phyloP scores from a whole-genome alignment of 2,113 vertebrate genomes.

The Hyaena hyaena region DNA sequence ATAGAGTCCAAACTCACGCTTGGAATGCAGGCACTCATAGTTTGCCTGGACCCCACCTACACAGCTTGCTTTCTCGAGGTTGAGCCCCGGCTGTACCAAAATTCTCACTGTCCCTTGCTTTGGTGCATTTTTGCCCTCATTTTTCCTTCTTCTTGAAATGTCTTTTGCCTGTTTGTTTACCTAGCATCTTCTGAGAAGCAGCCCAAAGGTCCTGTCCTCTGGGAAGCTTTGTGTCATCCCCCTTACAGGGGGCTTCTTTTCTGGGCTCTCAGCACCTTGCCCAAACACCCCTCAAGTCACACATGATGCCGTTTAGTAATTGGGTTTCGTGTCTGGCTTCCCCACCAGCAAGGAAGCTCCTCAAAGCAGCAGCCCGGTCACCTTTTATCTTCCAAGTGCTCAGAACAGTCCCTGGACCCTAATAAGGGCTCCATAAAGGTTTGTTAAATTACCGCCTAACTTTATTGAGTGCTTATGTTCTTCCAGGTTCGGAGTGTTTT shows the following conservation, averaged over 20 bases:
- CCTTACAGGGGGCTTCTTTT: background rate
- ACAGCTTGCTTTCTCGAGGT: background rate
- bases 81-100: background rate
- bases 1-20: background rate
- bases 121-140: background rate
- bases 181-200: background rate
- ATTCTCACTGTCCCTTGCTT: background rate
- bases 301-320: slow-evolving; percentile 62
- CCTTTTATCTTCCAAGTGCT: slow-evolving; percentile 80
- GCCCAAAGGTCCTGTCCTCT: background rate
- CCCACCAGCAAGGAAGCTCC: slow-evolving; percentile 77
- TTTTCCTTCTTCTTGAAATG: background rate
- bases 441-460: slow-evolving; percentile 76
- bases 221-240: slow-evolving; percentile 47
- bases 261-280: slow-evolving; percentile 15
- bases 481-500: slow-evolving; percentile 70
- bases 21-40: background rate
- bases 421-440: slow-evolving; percentile 77
- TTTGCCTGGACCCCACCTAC: background rate
- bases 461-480: slow-evolving; percentile 56
- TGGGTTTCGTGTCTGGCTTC: slow-evolving; percentile 81
- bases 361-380: slow-evolving; percentile 78
- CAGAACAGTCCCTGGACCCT: slow-evolving; percentile 77
- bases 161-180: background rate
- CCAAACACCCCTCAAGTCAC: slow-evolving; percentile 20